phyloP scores from a whole-genome alignment of 2,797 vertebrate species.

The Arrhamphus sclerolepis region DNA sequence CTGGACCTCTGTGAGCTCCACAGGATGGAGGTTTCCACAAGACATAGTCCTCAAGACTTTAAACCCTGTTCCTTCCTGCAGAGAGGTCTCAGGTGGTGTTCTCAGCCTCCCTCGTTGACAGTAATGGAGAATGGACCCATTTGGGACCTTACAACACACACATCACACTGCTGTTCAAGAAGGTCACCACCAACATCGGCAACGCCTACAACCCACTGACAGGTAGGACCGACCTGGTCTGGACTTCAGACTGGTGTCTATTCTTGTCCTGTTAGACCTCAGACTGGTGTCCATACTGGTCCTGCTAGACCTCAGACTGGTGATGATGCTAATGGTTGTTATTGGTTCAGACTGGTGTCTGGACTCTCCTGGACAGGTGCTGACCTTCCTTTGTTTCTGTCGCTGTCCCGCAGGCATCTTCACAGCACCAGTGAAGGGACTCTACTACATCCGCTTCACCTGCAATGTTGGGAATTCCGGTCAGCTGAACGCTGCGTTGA shows the following conservation, averaged over 20 bases:
- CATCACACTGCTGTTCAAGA: not conserved
- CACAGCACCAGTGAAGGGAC: conserved; percentile 7
- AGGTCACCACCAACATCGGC: conserved; percentile 27
- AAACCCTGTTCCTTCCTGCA: not conserved
- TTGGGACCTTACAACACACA: not conserved
- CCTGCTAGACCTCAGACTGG: no score
- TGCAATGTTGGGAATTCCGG: not conserved
- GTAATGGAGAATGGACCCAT: not conserved
- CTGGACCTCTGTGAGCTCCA: not conserved
- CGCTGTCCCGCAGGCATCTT: conserved; percentile 24
- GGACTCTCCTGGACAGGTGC: not conserved
- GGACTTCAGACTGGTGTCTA: no score
- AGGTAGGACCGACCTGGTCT: conserved; percentile 6
- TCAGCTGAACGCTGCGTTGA: conserved; percentile 11
- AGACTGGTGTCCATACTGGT: not conserved
- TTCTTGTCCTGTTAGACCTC: no score
- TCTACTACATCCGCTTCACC: conserved; percentile 31
- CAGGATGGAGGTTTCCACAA: not conserved
- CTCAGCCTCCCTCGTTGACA: not conserved
- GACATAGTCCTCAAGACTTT: no score
- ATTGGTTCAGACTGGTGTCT: no score
- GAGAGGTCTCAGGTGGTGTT: conserved; percentile 2
- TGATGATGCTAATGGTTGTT: no score
- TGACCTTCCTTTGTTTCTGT: not conserved
- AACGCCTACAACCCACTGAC: not conserved